phyloP scores from a whole-genome alignment of 2,797 vertebrate genomes.

The Masticophis lateralis region DNA sequence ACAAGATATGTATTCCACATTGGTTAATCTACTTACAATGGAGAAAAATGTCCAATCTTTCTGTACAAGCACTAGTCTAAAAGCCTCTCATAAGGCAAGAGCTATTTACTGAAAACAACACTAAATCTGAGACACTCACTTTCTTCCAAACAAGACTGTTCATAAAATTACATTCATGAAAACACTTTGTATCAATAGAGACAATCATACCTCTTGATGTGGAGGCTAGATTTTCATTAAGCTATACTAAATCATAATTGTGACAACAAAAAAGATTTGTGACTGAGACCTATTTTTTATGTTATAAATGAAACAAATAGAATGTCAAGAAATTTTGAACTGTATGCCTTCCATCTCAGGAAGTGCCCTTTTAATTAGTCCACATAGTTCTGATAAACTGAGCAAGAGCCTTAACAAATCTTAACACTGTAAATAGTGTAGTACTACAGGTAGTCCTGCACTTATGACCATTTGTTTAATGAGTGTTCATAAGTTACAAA shows the following conservation, averaged over 20 bases:
- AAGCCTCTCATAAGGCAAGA: fast-evolving
- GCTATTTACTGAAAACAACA: slow-evolving; percentile 1
- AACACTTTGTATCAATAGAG: neutral
- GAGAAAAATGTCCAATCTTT: neutral
- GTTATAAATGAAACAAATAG: neutral
- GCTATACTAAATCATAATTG: neutral
- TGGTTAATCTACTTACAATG: neutral
- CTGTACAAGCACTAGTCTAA: neutral
- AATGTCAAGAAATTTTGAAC: neutral
- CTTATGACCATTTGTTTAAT: no score
- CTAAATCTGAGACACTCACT: fast-evolving
- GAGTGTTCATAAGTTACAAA: no score
- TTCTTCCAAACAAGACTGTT: neutral
- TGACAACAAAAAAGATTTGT: neutral
- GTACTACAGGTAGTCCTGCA: no score
- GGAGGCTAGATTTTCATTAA: neutral
- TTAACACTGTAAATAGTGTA: neutral
- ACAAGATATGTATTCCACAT: neutral
- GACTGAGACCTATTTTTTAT: neutral
- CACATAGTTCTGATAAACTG: neutral
- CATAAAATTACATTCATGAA: neutral
- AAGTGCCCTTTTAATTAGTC: neutral
- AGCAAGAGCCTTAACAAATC: neutral
- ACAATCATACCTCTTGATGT: neutral
- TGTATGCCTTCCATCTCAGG: neutral